Base-by-base conservation (phyloP, 2,888 invertebrate genomes). In the Eremobia ochroleuca region DNA sequence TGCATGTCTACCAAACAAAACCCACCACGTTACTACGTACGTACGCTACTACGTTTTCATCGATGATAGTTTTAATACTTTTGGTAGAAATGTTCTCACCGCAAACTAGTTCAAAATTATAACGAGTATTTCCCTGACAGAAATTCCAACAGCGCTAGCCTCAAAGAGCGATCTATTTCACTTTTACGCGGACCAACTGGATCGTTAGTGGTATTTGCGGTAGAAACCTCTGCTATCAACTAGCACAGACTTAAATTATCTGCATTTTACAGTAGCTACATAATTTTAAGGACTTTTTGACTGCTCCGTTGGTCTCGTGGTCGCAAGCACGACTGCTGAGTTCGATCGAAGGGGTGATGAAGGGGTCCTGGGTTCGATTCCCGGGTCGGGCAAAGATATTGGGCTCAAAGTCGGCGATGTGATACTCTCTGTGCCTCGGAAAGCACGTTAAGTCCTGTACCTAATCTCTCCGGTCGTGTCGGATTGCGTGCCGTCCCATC, bases 121-220 rank as follows among this genome's bases (percentile, higher is more conserved):
- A 81, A 55, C 46, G 46, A 83, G 55, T 43, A 82, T 59, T 52
- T 59, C 46, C 40, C 58, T 62, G 49, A 15, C 58, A 73, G 72
- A 43, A 73, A 83, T 68, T 81, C 25, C 79, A 58, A 64, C 25
- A 52, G 31, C 34, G 37, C 49, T 40, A 21, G 46, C 37, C 31
- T 52, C 49, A 68, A 64, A 28, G 5, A 65, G 58, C 68, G 15
- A 83, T 81, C 52, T 73, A 65, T 81, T 69, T 74, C 65, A 68
- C 59, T 79, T 83, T 83, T 79, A 68, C 83, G 59, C 55, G 13
- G 62, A 64, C 18, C 73, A 64, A 73, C 73, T 64, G 31, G 37
- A 59, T 83, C 68, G 68, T 83, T 81, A 66, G 80, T 71, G 78
- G 71, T 77, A 71, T 81, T 83, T 81, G 81, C 46, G 78, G 83